Percentiles rank a stretch among this genome's conserved stretches.
Evolutionary conservation across 2,888 invertebrate species (phyloP).

Genomic region (Actias luna): DNA sequence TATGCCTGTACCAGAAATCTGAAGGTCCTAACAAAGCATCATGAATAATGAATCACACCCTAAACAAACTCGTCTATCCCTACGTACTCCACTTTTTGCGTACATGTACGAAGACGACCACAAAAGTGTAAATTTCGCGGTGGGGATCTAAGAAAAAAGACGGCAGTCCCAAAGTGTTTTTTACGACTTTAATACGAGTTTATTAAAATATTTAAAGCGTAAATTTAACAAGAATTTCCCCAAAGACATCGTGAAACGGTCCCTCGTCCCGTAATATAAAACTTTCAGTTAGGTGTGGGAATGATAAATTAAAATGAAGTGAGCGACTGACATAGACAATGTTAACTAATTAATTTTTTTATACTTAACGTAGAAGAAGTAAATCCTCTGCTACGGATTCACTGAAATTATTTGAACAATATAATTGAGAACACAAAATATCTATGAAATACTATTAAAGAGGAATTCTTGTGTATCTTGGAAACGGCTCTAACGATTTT

Average conservation of each 20-base stretch:
- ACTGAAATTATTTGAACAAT: neutral
- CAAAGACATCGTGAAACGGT: slow-evolving; percentile 68
- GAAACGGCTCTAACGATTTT: no score
- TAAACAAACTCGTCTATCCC: slow-evolving; percentile 46
- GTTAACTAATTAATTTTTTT: slow-evolving; percentile 51
- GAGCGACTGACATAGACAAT: slow-evolving; percentile 51
- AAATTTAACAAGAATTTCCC: slow-evolving; percentile 78
- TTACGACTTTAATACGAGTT: slow-evolving; percentile 79
- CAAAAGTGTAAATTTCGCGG: slow-evolving; percentile 50
- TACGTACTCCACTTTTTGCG: slow-evolving; percentile 28
- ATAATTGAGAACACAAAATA: neutral
- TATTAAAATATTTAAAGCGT: slow-evolving; percentile 80
- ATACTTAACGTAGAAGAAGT: slow-evolving; percentile 15
- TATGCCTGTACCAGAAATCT: slow-evolving; percentile 57
- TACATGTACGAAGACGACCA: slow-evolving; percentile 32
- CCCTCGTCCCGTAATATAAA: slow-evolving; percentile 58
- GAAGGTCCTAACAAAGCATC: slow-evolving; percentile 71
- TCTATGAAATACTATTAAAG: no score
- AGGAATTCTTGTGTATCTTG: no score
- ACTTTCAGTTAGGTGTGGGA: slow-evolving; percentile 61
- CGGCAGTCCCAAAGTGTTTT: slow-evolving; percentile 76
- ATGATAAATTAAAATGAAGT: slow-evolving; percentile 73
- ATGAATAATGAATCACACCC: slow-evolving; percentile 78
- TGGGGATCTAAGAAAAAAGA: slow-evolving; percentile 55
- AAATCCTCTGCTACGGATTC: neutral